Base-by-base conservation (phyloP, 2,888 invertebrate genomes). In the Tanypteryx hageni region DNA sequence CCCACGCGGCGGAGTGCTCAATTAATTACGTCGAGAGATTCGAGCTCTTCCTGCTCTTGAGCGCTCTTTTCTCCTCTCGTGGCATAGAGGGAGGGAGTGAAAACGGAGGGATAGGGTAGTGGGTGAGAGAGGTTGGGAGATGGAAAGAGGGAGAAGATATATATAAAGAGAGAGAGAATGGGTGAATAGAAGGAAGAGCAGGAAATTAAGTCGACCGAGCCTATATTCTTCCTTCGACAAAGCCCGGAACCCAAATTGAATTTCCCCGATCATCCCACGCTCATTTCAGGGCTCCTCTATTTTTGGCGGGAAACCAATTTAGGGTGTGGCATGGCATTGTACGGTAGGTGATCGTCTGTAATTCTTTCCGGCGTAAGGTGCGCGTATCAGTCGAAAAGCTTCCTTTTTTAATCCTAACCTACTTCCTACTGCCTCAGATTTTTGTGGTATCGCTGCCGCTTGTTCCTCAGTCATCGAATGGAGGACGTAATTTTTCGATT, bases 211-310 rank as follows among this genome's bases (percentile, higher is more conserved):
- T 44, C 83, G 57, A 44, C 56, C 18, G 83, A 83, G 13, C 57
- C 57, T 83, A 83, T 83, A 83, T 83, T 83, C 83, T 83, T 83
- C 83, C 83, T 57, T 56, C n/a, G 83, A 83, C 83, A 83, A 83
- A 83, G 83, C 83, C 83, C 56, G 83, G 57, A 57, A 83, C 83
- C 83, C 83, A 83, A 83, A 83, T 83, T 83, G 83, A 83, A 83
- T 83, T 83, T 83, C 56, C 83, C 31, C 18, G 57, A 56, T 83
- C 83, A 56, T 83, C 31, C 31, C 44, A 14, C 16, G 31, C 82
- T 16, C 44, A 13, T 44, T 44, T 3, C 22, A 11, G 64, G 18
- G 83, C 56, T 44, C 44, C 44, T 31, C 44, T 81, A 13, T 83
- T 57, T 57, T 57, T 83, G 83, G 83, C 83, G 56, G 83, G 56